Evolutionary conservation across 2,113 vertebrate species (phyloP), one percentile per base, ranked within the genome.

Genomic region (Chiloscyllium plagiosum): DNA sequence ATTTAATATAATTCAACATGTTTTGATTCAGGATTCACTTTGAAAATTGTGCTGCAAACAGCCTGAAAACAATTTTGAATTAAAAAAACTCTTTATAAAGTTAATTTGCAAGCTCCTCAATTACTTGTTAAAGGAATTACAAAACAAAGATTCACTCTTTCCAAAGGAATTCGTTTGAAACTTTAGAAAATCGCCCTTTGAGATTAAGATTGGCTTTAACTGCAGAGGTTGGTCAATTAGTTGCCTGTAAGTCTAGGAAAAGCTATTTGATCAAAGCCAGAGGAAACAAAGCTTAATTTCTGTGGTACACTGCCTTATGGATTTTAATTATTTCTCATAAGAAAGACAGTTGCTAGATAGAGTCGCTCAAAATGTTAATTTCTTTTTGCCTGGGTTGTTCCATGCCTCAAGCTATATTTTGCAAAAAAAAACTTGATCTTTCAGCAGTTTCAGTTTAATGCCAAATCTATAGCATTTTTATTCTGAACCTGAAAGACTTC

Each of bases 271-370:
- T 93, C 90, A 93, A 93, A 93, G 65, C 90, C 90, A 66, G 61
- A 70, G 92, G 37, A 94, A 94, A 94, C 92, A 94, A 94, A 94
- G 92, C 65, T 94, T 69, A 69, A 94, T 47, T 69, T 94, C 92
- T 69, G n/a, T 94, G 65, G 65, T 69, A 20, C n/a, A 24, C 65
- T 26, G 92, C 19, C 20, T 42, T 42, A 69, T 94, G 92, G 66
- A 69, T 94, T 65, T 93, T 68, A 90, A 93, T 94, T 20, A 7
- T 94, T 69, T 66, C 65, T 69, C 66, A 70, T 94, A 94, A 37
- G 66, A 19, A 69, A 69, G 92, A 42, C 66, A 69, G 92, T 94
- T 94, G 65, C 92, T 69, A 26, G 66, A 94, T 94, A 69, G 69
- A 70, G n/a, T 26, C 0, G 8, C 65, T 94, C 1, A 66, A 68